Percentiles rank a stretch among this genome's conserved stretches.
These are phyloP conservation scores for Archilochus colubris DNA, from an alignment of 2,113 vertebrate genomes.

Conservation along the genomic window DNA sequence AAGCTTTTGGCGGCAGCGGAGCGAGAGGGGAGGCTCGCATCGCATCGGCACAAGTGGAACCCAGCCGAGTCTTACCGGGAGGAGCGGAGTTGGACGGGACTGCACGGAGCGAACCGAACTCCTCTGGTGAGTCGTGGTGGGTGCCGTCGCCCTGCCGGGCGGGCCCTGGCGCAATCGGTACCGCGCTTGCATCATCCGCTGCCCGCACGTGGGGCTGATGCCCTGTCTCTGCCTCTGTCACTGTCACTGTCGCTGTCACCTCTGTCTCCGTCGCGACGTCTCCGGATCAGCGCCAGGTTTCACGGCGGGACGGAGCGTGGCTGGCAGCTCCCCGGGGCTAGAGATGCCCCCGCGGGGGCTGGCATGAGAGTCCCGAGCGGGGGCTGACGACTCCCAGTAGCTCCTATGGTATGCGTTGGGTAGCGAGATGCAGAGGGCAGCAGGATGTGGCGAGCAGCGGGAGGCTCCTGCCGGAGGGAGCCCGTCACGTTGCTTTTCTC, in stretches of 20 bases:
- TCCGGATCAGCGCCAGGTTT: background rate
- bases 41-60: too few relatives aligned
- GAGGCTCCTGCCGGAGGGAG: background rate
- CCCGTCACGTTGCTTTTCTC: background rate
- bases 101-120: background rate
- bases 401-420: too few relatives aligned
- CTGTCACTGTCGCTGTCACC: too few relatives aligned
- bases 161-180: background rate
- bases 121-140: background rate
- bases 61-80: background rate
- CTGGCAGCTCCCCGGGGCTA: background rate
- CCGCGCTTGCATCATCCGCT: slow-evolving; percentile 13
- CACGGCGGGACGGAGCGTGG: background rate
- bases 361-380: background rate
- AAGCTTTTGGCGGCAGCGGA: too few relatives aligned
- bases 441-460: too few relatives aligned
- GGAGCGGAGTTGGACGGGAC: background rate
- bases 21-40: too few relatives aligned
- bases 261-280: too few relatives aligned
- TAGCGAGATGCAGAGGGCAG: background rate
- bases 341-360: background rate
- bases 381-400: background rate
- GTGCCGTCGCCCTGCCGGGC: background rate
- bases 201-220: background rate
- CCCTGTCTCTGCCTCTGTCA: too few relatives aligned